Evolutionary conservation across 2,888 invertebrate species (phyloP).

Genomic region (Polymixis flavicincta): DNA sequence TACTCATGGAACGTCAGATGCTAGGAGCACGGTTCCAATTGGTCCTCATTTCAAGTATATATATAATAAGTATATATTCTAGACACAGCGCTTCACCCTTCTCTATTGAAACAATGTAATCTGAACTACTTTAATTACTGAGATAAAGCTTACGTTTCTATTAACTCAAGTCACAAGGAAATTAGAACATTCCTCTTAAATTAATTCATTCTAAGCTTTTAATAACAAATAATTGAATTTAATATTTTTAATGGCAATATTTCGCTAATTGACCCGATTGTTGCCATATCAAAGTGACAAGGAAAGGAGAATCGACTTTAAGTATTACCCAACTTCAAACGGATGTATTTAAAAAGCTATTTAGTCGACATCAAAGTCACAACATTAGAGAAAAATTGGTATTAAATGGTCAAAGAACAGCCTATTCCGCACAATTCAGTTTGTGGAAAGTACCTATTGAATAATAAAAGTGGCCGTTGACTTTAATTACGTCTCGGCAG

Average conservation of each 20-base stretch:
- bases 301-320: slow-evolving; percentile 56
- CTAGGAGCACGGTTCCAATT: no score
- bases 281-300: slow-evolving; percentile 50
- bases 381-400: slow-evolving; percentile 62
- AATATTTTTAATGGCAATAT: slow-evolving; percentile 35
- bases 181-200: slow-evolving; percentile 25
- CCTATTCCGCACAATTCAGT: slow-evolving; percentile 59
- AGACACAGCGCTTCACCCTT: slow-evolving; percentile 1
- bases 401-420: slow-evolving; percentile 66
- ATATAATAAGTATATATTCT: no score
- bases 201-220: slow-evolving; percentile 24
- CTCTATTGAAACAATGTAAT: slow-evolving; percentile 22
- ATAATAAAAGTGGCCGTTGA: slow-evolving; percentile 68
- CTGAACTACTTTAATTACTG: slow-evolving; percentile 13
- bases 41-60: no score
- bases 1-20: no score
- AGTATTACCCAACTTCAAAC: slow-evolving; percentile 55
- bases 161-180: slow-evolving; percentile 26
- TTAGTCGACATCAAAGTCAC: slow-evolving; percentile 67
- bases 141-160: slow-evolving; percentile 19
- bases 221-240: slow-evolving; percentile 16
- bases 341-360: slow-evolving; percentile 66
- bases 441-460: slow-evolving; percentile 66
- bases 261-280: slow-evolving; percentile 36
- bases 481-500: slow-evolving; percentile 71